phyloP scores from a whole-genome alignment of 2,888 invertebrate species.

The Ennomos erosarius region DNA sequence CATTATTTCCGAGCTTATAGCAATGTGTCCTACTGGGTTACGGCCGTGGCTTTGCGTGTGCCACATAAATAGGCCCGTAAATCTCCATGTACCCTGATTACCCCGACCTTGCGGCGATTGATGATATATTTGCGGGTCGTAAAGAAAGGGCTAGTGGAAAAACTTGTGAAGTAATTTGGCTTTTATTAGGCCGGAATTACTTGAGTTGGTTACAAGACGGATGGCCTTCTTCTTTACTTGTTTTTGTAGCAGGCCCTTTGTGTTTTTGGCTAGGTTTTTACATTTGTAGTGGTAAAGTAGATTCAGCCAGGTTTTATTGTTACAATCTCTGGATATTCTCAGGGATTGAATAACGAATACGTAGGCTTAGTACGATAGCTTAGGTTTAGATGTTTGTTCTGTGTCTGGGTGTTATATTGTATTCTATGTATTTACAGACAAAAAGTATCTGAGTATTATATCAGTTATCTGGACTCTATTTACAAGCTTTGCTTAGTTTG shows the following conservation, averaged over 20 bases:
- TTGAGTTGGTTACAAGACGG: conserved; percentile 25
- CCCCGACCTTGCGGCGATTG: conserved; percentile 58
- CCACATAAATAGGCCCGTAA: conserved; percentile 47
- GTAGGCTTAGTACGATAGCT: no score
- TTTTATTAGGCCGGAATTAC: conserved; percentile 32
- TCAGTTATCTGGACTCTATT: no score
- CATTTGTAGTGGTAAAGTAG: no score
- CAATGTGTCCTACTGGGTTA: not conserved
- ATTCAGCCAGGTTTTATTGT: no score
- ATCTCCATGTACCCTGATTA: conserved; percentile 57
- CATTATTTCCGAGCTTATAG: no score
- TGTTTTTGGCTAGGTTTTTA: conserved; percentile 11
- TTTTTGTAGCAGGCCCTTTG: conserved; percentile 15
- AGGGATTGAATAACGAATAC: no score
- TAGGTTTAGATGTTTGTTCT: no score
- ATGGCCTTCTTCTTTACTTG: conserved; percentile 24
- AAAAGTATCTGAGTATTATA: no score
- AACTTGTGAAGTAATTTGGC: conserved; percentile 35
- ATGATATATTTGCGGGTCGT: conserved; percentile 53
- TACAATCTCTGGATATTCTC: no score
- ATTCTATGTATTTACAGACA: no score
- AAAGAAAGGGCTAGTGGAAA: conserved; percentile 35
- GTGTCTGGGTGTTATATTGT: no score
- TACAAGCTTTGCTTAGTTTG: no score
- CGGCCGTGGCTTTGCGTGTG: conserved; percentile 40